These are phyloP conservation scores for Pardalotus punctatus DNA, from an alignment of 2,113 vertebrate genomes.

Conservation along the genomic window DNA sequence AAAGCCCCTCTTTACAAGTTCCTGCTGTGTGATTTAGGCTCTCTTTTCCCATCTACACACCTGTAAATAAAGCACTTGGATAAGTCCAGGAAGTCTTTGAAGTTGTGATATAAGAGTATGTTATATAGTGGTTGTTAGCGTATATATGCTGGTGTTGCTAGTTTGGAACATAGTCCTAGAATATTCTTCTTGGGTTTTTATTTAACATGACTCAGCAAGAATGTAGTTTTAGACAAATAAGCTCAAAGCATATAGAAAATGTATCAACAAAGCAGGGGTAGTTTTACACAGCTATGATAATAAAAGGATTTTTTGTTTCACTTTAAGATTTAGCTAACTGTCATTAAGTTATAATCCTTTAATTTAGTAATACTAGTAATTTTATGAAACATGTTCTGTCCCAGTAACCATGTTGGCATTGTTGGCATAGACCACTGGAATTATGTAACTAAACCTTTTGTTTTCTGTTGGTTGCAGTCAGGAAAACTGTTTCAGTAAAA, in stretches of 20 bases:
- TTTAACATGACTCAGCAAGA: not conserved
- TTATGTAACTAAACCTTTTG: not conserved
- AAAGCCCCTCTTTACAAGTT: not conserved
- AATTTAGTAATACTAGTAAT: not conserved
- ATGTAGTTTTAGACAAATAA: not conserved
- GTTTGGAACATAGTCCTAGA: not conserved
- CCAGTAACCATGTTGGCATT: not conserved
- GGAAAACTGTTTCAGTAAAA: not conserved
- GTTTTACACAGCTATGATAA: not conserved
- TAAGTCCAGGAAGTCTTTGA: not conserved
- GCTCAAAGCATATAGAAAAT: not conserved
- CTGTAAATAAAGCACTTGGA: not conserved
- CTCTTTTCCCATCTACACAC: not conserved
- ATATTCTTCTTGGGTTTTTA: not conserved
- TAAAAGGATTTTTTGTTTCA: not conserved
- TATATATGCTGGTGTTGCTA: not conserved
- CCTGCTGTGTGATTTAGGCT: not conserved
- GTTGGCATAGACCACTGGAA: not conserved
- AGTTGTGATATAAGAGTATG: not conserved
- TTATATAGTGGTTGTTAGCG: not conserved
- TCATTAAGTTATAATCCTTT: constrained; percentile 12
- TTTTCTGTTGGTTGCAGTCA: not conserved
- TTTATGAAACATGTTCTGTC: constrained; percentile 3
- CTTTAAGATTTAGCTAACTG: not conserved
- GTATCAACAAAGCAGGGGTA: not conserved